A percentile compares a stretch with the other conserved stretches of the same genome.
These are phyloP conservation scores for Neosilurus hyrtlii DNA, from an alignment of 2,797 vertebrate genomes.

Conservation along the genomic window DNA sequence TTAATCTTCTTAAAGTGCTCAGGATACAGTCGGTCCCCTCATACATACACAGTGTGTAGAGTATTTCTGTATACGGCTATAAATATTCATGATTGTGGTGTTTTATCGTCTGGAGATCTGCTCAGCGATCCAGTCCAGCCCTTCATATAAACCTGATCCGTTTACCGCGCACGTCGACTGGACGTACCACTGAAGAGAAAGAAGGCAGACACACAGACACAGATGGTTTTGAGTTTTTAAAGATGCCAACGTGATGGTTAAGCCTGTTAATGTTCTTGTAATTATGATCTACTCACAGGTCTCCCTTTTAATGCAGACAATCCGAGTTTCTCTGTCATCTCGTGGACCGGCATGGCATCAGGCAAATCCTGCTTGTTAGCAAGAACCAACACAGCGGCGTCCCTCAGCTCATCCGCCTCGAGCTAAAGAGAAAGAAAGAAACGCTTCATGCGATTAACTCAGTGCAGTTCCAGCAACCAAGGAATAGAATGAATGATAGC, in stretches of 20 bases:
- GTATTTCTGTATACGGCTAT: too few relatives aligned
- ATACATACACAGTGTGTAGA: not conserved
- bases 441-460: not conserved
- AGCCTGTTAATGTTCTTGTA: too few relatives aligned
- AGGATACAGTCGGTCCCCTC: not conserved
- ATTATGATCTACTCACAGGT: slow-evolving; percentile 29
- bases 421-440: slow-evolving; percentile 24
- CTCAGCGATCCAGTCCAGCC: slow-evolving; percentile 74
- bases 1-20: slow-evolving; percentile 5
- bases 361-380: slow-evolving; percentile 55
- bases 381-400: slow-evolving; percentile 39
- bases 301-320: slow-evolving; percentile 25
- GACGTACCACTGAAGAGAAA: slow-evolving; percentile 81
- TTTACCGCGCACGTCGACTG: slow-evolving; percentile 89
- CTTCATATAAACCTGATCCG: slow-evolving; percentile 87
- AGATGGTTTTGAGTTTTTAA: not conserved
- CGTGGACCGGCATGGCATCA: slow-evolving; percentile 35
- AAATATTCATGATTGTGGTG: too few relatives aligned
- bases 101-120: slow-evolving; percentile 75
- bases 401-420: slow-evolving; percentile 40
- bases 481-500: not conserved
- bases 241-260: not conserved
- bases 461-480: not conserved
- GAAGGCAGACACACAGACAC: not conserved
- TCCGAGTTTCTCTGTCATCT: slow-evolving; percentile 45